Conservation (phyloP, 2,113 vertebrate genomes). For the Murina feae region DNA sequence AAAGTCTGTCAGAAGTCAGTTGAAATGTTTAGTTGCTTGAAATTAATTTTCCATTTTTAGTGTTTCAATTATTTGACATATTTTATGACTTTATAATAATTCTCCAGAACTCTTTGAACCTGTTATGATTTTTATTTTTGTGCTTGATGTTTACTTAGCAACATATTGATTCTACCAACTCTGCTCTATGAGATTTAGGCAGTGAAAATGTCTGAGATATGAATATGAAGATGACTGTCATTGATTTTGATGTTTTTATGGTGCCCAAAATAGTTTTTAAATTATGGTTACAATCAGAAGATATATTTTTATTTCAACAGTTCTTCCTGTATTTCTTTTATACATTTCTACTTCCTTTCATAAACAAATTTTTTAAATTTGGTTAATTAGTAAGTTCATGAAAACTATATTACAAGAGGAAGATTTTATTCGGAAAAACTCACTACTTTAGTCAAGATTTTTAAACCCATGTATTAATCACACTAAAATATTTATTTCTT, state of each 20-base stretch:
- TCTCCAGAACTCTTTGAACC: slow-evolving; percentile 39
- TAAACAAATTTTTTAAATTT: neutral
- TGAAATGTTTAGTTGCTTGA: slow-evolving; percentile 56
- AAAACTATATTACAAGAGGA: neutral
- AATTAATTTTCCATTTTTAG: slow-evolving; percentile 56
- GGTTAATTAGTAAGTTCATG: neutral
- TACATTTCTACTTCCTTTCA: slow-evolving; percentile 17
- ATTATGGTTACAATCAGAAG: neutral
- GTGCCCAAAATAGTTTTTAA: neutral
- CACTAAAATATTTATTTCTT: neutral
- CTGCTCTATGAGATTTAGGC: neutral
- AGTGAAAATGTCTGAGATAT: neutral
- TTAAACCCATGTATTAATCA: neutral
- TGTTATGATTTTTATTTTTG: slow-evolving; percentile 53
- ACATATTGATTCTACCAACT: neutral
- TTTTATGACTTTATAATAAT: slow-evolving; percentile 58
- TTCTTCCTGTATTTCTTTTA: neutral
- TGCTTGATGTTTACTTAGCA: slow-evolving; percentile 55
- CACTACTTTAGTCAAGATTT: neutral
- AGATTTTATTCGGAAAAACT: neutral
- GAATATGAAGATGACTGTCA: neutral
- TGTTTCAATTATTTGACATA: slow-evolving; percentile 54
- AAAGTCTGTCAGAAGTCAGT: slow-evolving; percentile 45
- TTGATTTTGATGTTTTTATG: neutral
- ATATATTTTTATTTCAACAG: neutral